Evolutionary conservation across 2,888 invertebrate genomes (phyloP).

Genomic region (Sminthurinus aureus): DNA sequence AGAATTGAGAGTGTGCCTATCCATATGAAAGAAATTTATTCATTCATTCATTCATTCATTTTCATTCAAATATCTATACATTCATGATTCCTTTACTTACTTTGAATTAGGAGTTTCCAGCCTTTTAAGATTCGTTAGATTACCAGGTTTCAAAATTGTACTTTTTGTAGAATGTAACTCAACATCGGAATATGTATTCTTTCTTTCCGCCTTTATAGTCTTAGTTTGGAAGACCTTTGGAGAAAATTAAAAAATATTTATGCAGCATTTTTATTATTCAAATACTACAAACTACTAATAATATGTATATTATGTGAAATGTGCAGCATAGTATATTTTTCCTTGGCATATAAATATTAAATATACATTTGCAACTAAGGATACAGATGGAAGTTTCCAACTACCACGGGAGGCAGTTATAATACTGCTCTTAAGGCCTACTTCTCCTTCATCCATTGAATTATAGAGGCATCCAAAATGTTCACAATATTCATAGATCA

Average conservation of each 20-base stretch:
- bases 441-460: constrained; percentile 82
- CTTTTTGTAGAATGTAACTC: constrained; percentile 48
- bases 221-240: constrained; percentile 77
- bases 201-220: constrained; percentile 61
- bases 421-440: constrained; percentile 65
- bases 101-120: constrained; percentile 17
- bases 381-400: constrained; percentile 78
- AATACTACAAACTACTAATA: no score
- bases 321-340: no score
- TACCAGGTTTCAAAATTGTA: constrained; percentile 52
- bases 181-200: constrained; percentile 55
- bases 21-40: no score
- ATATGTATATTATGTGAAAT: no score
- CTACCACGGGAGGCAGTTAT: constrained; percentile 84
- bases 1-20: no score
- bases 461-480: constrained; percentile 94
- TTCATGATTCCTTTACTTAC: constrained; percentile 7
- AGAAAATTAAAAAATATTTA: constrained; percentile 62
- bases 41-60: no score
- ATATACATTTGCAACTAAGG: no score
- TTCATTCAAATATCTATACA: no score
- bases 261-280: no score
- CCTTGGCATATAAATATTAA: no score
- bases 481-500: constrained; percentile 93
- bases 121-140: constrained; percentile 27